A percentile compares a stretch with the other conserved stretches of the same genome.
Evolutionary conservation across 2,888 invertebrate species (phyloP).

Genomic region (Cephus pygmeus): DNA sequence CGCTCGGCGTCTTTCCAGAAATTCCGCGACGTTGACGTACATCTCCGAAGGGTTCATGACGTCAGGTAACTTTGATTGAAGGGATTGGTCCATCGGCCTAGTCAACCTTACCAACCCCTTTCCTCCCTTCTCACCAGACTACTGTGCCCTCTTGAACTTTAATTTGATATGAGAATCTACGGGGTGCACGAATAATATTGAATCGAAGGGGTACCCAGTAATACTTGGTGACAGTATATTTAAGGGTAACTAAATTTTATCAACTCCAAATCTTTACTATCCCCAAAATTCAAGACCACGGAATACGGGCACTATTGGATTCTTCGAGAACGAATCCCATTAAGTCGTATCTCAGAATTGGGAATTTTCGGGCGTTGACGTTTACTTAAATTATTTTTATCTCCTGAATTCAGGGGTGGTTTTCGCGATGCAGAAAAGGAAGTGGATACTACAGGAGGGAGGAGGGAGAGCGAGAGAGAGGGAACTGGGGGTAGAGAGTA

Average conservation of each 20-base stretch:
- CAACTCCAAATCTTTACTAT: neutral
- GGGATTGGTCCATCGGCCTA: neutral
- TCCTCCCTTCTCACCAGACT: neutral
- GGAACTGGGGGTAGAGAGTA: neutral
- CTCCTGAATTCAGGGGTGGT: slow-evolving; percentile 36
- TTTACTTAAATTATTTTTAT: slow-evolving; percentile 47
- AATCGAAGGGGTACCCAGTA: neutral
- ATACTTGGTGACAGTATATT: neutral
- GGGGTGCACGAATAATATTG: neutral
- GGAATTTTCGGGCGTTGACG: slow-evolving; percentile 7
- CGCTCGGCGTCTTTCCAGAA: neutral
- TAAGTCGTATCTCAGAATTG: slow-evolving; percentile 18
- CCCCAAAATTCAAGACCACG: neutral
- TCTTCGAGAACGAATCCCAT: slow-evolving; percentile 16
- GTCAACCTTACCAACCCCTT: neutral
- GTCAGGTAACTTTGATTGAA: neutral
- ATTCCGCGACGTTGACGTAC: neutral
- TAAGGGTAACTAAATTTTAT: neutral
- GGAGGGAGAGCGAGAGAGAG: no score
- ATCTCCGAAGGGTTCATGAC: neutral
- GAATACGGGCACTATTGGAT: neutral
- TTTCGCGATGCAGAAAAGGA: slow-evolving; percentile 2
- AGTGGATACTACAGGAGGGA: neutral
- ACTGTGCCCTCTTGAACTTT: neutral
- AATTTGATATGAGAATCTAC: neutral